Evolutionary conservation across 2,797 vertebrate genomes (phyloP).

Genomic region (Neostethus bicornis): DNA sequence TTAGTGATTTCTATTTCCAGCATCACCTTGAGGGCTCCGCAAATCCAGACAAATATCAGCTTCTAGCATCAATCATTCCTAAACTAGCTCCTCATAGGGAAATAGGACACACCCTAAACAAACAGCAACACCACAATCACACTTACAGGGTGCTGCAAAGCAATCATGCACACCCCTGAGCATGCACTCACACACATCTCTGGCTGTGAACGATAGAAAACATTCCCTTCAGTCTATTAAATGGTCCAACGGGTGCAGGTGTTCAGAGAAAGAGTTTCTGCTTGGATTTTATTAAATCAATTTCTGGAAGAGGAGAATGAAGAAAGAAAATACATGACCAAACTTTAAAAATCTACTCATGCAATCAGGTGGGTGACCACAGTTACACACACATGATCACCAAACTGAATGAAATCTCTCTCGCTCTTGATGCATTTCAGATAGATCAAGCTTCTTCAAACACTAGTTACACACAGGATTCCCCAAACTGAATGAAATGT

Average conservation of each 20-base stretch:
- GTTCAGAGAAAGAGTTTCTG: conserved; percentile 19
- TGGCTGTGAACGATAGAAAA: conserved; percentile 28
- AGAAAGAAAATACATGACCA: background rate
- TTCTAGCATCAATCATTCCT: conserved; percentile 73
- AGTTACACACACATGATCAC: background rate
- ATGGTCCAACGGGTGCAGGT: conserved; percentile 40
- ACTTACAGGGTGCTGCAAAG: conserved; percentile 16
- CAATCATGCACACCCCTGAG: conserved; percentile 14
- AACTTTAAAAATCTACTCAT: conserved; percentile 33
- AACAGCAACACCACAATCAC: conserved; percentile 26
- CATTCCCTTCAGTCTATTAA: conserved; percentile 39
- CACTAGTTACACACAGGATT: no score
- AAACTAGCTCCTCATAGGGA: conserved; percentile 43
- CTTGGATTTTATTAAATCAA: conserved; percentile 22
- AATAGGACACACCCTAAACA: conserved; percentile 73
- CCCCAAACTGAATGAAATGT: no score
- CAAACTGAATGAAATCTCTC: no score
- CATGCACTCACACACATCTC: conserved; percentile 30
- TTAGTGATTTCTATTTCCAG: conserved; percentile 73
- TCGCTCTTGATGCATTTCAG: no score
- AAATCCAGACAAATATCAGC: conserved; percentile 63
- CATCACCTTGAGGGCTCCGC: conserved; percentile 71
- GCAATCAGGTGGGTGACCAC: background rate
- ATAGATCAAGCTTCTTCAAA: no score
- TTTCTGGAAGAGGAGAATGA: conserved; percentile 16